These are phyloP conservation scores for Tragelaphus buxtoni DNA, from an alignment of 2,113 vertebrate genomes.

Conservation along the genomic window DNA sequence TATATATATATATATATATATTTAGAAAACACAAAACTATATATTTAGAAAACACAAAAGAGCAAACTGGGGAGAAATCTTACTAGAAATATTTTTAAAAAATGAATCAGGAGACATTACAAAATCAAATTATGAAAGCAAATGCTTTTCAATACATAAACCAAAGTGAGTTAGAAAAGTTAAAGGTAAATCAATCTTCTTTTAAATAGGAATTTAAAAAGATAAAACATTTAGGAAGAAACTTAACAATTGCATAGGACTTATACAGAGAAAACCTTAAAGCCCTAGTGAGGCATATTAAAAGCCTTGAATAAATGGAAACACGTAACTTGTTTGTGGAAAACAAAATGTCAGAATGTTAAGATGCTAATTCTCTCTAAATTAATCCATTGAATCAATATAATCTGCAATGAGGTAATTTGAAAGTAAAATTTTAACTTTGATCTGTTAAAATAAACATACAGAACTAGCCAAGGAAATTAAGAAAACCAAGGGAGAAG, in stretches of 20 bases:
- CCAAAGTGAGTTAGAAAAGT: neutral
- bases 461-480: neutral
- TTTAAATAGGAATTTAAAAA: neutral
- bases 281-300: neutral
- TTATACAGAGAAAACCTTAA: neutral
- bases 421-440: slow-evolving; percentile 1
- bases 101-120: neutral
- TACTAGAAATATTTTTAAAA: neutral
- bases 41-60: neutral
- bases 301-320: neutral
- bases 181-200: neutral
- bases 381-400: neutral
- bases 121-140: slow-evolving; percentile 15
- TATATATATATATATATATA: too few relatives aligned
- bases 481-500: neutral
- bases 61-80: neutral
- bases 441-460: neutral
- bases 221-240: neutral
- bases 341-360: neutral
- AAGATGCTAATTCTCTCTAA: neutral
- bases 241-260: neutral
- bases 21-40: neutral
- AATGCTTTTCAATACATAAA: neutral
- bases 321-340: neutral
- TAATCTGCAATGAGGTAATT: neutral